phyloP scores from a whole-genome alignment of 1,140 invertebrate species.

The Rhopalosiphum padi region DNA sequence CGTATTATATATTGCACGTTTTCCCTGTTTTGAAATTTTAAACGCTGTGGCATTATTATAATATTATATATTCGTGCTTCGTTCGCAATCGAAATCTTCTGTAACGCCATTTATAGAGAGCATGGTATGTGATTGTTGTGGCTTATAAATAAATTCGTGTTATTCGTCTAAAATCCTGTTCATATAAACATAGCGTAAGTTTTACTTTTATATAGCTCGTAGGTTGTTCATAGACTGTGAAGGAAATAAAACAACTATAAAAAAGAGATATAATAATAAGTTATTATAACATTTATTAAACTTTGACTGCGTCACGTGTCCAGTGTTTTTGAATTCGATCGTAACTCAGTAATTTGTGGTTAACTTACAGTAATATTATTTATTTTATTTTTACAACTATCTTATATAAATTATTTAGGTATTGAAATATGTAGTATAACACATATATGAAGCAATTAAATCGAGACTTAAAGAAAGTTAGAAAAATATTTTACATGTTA shows the following conservation, averaged over 20 bases:
- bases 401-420: too few species aligned
- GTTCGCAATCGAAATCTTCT: constrained; percentile 41
- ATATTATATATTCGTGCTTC: background rate
- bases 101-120: background rate
- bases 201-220: background rate
- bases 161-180: background rate
- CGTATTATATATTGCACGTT: constrained; percentile 23
- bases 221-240: background rate
- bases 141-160: background rate
- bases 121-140: background rate
- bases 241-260: background rate
- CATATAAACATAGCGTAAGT: background rate
- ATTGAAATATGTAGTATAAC: too few species aligned
- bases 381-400: too few species aligned
- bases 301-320: too few species aligned
- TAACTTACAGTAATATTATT: too few species aligned
- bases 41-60: background rate
- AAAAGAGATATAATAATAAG: background rate
- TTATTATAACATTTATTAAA: too few species aligned
- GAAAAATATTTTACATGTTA: too few species aligned
- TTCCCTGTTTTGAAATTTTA: constrained; percentile 25
- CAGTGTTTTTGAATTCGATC: too few species aligned
- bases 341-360: too few species aligned
- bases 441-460: too few species aligned
- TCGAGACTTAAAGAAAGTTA: too few species aligned